Evolutionary conservation across 2,113 vertebrate species (phyloP).

Genomic region (Zapus hudsonius): DNA sequence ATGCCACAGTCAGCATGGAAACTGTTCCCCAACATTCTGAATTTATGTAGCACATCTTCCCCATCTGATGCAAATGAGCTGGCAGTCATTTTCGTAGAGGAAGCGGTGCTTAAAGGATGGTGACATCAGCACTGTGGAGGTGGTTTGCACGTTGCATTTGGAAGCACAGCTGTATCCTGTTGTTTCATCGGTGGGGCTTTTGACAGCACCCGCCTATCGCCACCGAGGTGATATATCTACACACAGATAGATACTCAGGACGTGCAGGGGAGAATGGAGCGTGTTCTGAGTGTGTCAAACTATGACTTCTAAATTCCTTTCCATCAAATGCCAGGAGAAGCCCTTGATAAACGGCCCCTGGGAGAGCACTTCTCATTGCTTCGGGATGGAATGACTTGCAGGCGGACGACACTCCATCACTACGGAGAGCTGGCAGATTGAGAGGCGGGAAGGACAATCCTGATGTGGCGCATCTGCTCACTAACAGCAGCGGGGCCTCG

Average conservation of each 20-base stretch:
- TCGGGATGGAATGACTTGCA: conserved; percentile 78
- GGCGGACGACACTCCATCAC: conserved; percentile 83
- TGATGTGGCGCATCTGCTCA: conserved; percentile 84
- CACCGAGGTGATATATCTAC: background rate
- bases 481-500: conserved; percentile 74
- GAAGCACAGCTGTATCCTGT: conserved; percentile 76
- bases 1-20: conserved; percentile 14
- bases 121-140: conserved; percentile 24
- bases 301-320: conserved; percentile 79
- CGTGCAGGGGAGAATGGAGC: conserved; percentile 10
- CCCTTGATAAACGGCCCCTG: conserved; percentile 81
- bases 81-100: background rate
- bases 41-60: conserved; percentile 51
- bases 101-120: conserved; percentile 60
- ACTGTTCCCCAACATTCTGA: background rate
- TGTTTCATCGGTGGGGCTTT: conserved; percentile 57
- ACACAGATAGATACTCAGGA: background rate
- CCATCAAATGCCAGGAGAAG: conserved; percentile 79
- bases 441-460: conserved; percentile 77
- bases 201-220: conserved; percentile 37
- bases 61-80: conserved; percentile 60
- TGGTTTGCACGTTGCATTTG: conserved; percentile 29
- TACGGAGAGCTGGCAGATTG: conserved; percentile 80
- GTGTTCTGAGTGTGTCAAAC: conserved; percentile 64
- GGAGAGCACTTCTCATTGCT: conserved; percentile 84